Evolutionary conservation across 1,140 invertebrate genomes (phyloP).

Genomic region (Drosophila aff.): DNA sequence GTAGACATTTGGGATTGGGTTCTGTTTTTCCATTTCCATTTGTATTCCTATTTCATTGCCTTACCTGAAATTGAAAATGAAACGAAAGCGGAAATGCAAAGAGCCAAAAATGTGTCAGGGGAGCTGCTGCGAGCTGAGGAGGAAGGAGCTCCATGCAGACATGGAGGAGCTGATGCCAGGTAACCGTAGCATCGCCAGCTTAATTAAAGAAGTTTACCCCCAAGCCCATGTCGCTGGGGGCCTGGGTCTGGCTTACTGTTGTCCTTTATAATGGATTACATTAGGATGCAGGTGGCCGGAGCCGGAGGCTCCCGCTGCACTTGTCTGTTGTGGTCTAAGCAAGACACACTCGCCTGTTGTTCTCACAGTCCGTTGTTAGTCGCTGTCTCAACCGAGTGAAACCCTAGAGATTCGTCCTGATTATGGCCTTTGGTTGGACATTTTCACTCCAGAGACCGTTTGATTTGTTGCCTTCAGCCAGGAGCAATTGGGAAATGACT

Average conservation of each 20-base stretch:
- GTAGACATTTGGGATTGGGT: conserved; percentile 74
- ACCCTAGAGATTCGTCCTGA: conserved; percentile 27
- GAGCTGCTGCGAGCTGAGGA: conserved; percentile 41
- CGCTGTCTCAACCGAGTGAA: conserved; percentile 9
- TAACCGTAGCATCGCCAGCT: conserved; percentile 36
- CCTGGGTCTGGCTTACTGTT: conserved; percentile 28
- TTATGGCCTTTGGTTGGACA: conserved; percentile 60
- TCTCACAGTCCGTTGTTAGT: conserved; percentile 8
- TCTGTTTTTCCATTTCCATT: conserved; percentile 27
- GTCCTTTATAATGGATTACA: conserved; percentile 74
- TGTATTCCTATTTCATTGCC: conserved; percentile 44
- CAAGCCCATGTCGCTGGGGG: not conserved
- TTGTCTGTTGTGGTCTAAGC: conserved; percentile 41
- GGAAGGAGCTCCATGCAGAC: conserved; percentile 1
- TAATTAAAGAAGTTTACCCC: conserved; percentile 65
- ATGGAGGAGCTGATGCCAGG: conserved; percentile 17
- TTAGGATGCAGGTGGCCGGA: conserved; percentile 57
- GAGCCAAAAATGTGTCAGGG: conserved; percentile 64
- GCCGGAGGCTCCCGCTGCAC: conserved; percentile 38
- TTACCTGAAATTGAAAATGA: conserved; percentile 48
- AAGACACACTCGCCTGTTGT: conserved; percentile 38
- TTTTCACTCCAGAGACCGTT: conserved; percentile 59
- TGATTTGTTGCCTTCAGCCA: conserved; percentile 70
- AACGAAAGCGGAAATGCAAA: conserved; percentile 65
- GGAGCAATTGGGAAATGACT: conserved; percentile 69